Percentiles rank a stretch among this genome's conserved stretches.
phyloP scores from a whole-genome alignment of 2,888 invertebrate genomes.

The Morpho deidamia region DNA sequence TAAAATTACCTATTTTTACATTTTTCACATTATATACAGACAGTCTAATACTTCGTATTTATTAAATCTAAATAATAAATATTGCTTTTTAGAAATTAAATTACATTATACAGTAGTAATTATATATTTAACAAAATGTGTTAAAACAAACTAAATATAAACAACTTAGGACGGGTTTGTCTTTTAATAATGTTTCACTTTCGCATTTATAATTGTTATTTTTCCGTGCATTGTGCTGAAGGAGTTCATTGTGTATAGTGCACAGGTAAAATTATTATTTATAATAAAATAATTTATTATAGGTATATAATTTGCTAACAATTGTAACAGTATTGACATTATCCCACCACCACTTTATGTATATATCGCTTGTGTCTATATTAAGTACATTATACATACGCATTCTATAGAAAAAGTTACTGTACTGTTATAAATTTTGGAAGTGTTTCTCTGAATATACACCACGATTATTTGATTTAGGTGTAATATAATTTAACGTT shows the following conservation, averaged over 20 bases:
- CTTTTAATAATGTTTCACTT: neutral
- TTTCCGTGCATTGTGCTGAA: neutral
- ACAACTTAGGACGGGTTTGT: conserved; percentile 14
- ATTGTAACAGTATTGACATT: conserved; percentile 26
- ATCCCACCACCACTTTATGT: conserved; percentile 56
- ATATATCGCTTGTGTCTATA: conserved; percentile 37
- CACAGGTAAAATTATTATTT: neutral
- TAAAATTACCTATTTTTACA: conserved; percentile 24
- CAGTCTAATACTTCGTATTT: conserved; percentile 21
- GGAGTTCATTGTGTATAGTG: conserved; percentile 4
- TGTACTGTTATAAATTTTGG: conserved; percentile 72
- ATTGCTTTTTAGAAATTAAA: conserved; percentile 25
- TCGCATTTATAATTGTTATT: neutral
- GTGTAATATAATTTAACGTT: conserved; percentile 65
- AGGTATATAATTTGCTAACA: conserved; percentile 8
- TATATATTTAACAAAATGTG: neutral
- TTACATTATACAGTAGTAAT: conserved; percentile 1
- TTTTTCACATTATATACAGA: conserved; percentile 26
- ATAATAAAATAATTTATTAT: conserved; percentile 10
- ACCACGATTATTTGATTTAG: conserved; percentile 55
- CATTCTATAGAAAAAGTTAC: conserved; percentile 25
- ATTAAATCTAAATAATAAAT: conserved; percentile 22
- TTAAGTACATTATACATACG: conserved; percentile 56
- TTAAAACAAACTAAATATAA: conserved; percentile 2
- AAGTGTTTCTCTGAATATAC: conserved; percentile 65